Conservation (phyloP, 2,888 invertebrate species). For the Ashinkailepas kermadecensis region DNA sequence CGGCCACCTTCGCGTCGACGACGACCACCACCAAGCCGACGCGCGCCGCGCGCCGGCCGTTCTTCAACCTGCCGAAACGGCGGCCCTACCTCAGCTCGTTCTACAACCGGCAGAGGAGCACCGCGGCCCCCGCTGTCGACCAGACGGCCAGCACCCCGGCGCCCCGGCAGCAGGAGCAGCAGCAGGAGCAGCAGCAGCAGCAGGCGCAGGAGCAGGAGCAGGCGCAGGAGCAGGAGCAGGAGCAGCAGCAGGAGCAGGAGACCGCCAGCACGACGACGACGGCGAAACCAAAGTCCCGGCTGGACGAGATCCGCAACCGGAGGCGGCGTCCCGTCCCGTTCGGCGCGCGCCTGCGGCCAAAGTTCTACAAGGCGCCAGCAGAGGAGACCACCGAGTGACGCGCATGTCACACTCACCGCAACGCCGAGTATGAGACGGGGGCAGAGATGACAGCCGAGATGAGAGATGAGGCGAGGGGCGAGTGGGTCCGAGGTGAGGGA, state of each 20-base stretch:
- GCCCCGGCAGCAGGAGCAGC: neutral
- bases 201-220: neutral
- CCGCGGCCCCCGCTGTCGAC: too few species aligned
- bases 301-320: conserved; percentile 8
- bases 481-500: too few species aligned
- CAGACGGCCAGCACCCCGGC: too few species aligned
- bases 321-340: neutral
- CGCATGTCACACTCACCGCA: too few species aligned
- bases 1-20: neutral
- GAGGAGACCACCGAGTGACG: too few species aligned
- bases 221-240: neutral
- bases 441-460: too few species aligned
- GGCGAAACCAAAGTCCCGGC: neutral
- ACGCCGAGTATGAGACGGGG: too few species aligned
- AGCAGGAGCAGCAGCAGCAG: neutral
- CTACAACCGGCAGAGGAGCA: conserved; percentile 2
- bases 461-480: too few species aligned
- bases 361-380: neutral
- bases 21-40: neutral
- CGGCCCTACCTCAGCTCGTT: conserved; percentile 15
- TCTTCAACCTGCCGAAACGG: conserved; percentile 14
- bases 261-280: neutral
- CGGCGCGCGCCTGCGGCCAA: conserved; percentile 20
- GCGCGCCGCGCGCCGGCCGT: neutral
- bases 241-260: neutral